Base-by-base conservation (phyloP, 2,113 vertebrate genomes). In the Rhineura floridana region DNA sequence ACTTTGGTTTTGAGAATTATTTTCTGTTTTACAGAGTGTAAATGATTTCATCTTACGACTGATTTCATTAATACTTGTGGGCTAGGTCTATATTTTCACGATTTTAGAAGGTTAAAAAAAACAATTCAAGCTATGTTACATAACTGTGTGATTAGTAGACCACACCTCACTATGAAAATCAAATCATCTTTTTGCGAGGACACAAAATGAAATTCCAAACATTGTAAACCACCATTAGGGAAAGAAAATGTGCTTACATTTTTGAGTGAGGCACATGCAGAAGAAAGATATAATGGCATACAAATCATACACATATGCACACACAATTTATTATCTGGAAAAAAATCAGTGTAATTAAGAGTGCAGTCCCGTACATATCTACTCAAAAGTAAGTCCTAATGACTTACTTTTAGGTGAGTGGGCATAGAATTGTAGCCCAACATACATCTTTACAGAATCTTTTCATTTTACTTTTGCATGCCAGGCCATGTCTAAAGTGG, bases 401-500 rank as follows among this genome's bases (percentile, higher is more conserved):
- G 15, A 62, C 8, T 33, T 72, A n/a, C n/a, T n/a, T n/a, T n/a
- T n/a, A n/a, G n/a, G 33, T 36, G 36, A 72, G n/a, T 15, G n/a
- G n/a, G 11, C 3, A 15, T 19, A 44, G 46, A 52, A 17, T 84
- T 86, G 4, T 21, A 62, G 25, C 78, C 33, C 78, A 62, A 62
- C 15, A 62, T 62, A 69, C 62, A 87, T 67, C 83, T 39, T 39
- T 46, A 50, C 89, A 89, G 76, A 78, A 25, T 81, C 59, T 94
- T 94, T 91, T 90, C 84, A 86, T 91, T 85, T 80, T 75, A 42
- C 46, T 65, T 81, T 36, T 89, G 73, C 94, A 0, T 92, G 93
- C 78, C 85, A 90, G 89, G 83, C 91, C 94, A 85, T 84, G 91
- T 88, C 90, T 92, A 80, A 81, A 91, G 91, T 89, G 92, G 86